A percentile compares a stretch with the other conserved stretches of the same genome.
Conservation (phyloP, 1,140 invertebrate species). For the Megathymus violae region DNA sequence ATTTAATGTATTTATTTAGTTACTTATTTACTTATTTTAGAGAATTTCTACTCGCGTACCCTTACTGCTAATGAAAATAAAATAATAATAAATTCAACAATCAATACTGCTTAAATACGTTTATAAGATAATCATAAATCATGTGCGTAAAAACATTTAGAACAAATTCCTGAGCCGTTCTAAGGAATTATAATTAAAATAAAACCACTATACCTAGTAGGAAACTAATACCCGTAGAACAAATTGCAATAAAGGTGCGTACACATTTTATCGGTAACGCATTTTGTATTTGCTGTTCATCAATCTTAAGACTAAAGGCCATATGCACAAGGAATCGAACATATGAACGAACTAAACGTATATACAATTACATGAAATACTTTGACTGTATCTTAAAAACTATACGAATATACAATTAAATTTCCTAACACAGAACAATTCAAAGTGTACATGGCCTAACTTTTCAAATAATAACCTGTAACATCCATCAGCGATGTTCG, state of each 20-base stretch:
- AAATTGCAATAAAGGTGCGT: conserved; percentile 70
- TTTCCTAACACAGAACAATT: conserved; percentile 50
- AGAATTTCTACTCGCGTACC: conserved; percentile 56
- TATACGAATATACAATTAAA: conserved; percentile 48
- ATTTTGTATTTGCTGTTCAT: conserved; percentile 28
- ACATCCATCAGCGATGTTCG: conserved; percentile 1
- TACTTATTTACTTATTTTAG: no score
- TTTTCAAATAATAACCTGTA: conserved; percentile 11
- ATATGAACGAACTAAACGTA: conserved; percentile 46
- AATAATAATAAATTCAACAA: conserved; percentile 82
- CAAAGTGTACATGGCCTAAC: conserved; percentile 46
- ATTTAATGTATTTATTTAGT: conserved; percentile 59
- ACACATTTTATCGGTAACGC: conserved; percentile 20
- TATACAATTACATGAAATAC: conserved; percentile 62
- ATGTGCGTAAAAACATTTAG: conserved; percentile 69
- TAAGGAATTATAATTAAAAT: conserved; percentile 71
- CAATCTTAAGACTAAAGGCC: conserved; percentile 40
- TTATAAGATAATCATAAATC: conserved; percentile 60
- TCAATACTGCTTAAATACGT: conserved; percentile 65
- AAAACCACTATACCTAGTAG: conserved; percentile 78
- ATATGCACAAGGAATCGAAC: conserved; percentile 48
- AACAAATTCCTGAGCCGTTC: conserved; percentile 58
- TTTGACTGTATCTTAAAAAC: conserved; percentile 53
- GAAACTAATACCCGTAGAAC: conserved; percentile 83
- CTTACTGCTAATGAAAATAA: conserved; percentile 72